Evolutionary conservation across 2,113 vertebrate genomes (phyloP).

Genomic region (Megaptera novaeangliae): DNA sequence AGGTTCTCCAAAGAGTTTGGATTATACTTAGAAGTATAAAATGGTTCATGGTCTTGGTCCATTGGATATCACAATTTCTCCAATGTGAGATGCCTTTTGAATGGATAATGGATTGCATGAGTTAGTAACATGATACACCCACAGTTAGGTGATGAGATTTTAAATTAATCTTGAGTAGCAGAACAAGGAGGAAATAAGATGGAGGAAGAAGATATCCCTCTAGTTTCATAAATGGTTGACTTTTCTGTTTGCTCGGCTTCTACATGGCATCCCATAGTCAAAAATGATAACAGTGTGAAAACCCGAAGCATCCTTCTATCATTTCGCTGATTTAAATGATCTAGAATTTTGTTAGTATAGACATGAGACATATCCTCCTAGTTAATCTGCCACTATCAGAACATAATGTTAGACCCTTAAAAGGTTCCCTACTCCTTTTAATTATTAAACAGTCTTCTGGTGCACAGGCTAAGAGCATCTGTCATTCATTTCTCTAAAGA

Average conservation of each 20-base stretch:
- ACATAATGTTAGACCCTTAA: neutral
- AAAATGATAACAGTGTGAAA: neutral
- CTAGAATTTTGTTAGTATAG: neutral
- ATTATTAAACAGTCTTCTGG: neutral
- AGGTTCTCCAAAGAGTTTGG: constrained; percentile 65
- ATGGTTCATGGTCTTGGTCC: neutral
- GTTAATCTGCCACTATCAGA: neutral
- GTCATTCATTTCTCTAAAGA: neutral
- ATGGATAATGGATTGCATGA: neutral
- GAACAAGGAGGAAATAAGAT: neutral
- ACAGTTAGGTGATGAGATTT: neutral
- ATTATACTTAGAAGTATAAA: constrained; percentile 54
- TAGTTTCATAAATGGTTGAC: neutral
- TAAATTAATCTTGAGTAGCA: neutral
- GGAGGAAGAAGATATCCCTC: neutral
- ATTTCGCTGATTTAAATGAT: neutral
- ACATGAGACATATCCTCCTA: neutral
- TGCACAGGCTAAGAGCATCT: neutral
- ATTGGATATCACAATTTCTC: constrained; percentile 26
- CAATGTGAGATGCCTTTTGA: constrained; percentile 44
- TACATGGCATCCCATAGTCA: neutral
- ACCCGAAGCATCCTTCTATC: neutral
- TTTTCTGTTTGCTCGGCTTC: neutral
- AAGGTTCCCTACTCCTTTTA: neutral
- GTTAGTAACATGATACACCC: neutral